Evolutionary conservation across 2,888 invertebrate species (phyloP).

Genomic region (Lasioglossum zephyrum): DNA sequence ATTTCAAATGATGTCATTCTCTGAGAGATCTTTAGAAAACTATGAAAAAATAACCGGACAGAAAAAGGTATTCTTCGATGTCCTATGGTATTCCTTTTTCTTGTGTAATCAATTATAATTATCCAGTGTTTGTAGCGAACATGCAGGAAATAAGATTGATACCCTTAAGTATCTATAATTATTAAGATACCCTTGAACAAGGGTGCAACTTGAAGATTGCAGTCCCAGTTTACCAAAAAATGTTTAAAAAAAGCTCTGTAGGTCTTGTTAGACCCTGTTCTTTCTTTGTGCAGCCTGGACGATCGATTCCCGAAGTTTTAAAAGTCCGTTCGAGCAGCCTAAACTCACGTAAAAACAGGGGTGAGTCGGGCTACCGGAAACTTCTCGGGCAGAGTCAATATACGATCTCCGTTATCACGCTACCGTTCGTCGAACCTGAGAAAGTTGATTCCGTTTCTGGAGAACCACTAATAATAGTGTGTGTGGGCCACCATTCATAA

Average conservation of each 20-base stretch:
- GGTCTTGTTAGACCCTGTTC: not conserved
- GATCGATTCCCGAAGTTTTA: not conserved
- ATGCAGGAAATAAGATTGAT: too few relatives aligned
- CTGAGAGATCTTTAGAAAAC: too few relatives aligned
- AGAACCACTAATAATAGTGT: conserved; percentile 3
- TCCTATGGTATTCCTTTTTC: too few relatives aligned
- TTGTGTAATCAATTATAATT: too few relatives aligned
- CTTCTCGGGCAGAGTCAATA: not conserved
- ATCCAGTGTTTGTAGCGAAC: too few relatives aligned
- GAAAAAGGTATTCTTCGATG: too few relatives aligned
- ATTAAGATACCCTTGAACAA: too few relatives aligned
- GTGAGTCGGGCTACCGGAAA: not conserved
- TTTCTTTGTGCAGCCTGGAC: not conserved
- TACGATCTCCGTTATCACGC: not conserved
- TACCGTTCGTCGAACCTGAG: not conserved
- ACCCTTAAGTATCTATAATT: too few relatives aligned
- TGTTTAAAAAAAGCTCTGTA: not conserved
- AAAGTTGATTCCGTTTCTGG: not conserved
- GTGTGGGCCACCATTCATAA: not conserved
- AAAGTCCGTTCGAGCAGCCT: not conserved
- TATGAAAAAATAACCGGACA: too few relatives aligned
- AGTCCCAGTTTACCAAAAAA: not conserved
- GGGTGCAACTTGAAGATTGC: too few relatives aligned
- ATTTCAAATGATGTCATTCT: too few relatives aligned
- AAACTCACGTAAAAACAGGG: not conserved